Percentiles rank a stretch among this genome's conserved stretches.
These are phyloP conservation scores for Pteruthius melanotis DNA, from an alignment of 2,113 vertebrate species.

Conservation along the genomic window DNA sequence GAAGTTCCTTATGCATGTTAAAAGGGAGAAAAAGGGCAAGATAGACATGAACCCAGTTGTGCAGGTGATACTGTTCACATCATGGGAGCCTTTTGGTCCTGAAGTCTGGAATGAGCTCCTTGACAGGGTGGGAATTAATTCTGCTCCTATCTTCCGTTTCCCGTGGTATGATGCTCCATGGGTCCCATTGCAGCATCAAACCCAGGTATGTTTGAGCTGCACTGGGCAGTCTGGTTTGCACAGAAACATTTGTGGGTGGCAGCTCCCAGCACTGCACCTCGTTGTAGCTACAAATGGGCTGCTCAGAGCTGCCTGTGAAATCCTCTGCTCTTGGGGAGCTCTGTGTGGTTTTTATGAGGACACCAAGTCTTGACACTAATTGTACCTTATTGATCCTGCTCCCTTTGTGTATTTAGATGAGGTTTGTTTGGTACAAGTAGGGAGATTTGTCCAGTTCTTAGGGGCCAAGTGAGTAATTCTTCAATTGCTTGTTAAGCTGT, in stretches of 20 bases:
- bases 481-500: not conserved
- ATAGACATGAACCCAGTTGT: not conserved
- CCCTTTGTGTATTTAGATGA: not conserved
- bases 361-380: not conserved
- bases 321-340: not conserved
- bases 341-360: not conserved
- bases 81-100: not conserved
- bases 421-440: not conserved
- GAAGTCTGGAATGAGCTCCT: not conserved
- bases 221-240: not conserved
- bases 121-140: not conserved
- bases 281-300: not conserved
- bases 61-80: not conserved
- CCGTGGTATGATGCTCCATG: not conserved
- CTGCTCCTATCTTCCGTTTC: not conserved
- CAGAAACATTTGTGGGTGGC: not conserved
- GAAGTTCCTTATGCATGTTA: not conserved
- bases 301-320: not conserved
- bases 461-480: not conserved
- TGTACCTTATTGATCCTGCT: not conserved
- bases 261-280: rapidly evolving
- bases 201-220: not conserved
- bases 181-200: not conserved
- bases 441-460: not conserved
- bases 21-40: not conserved